Evolutionary conservation across 2,113 vertebrate genomes (phyloP).

Genomic region (cat (Felis catus)): F.catus_Fca126_mat1.0 CM031424.1:55807501-55808000

Average conservation of each 20-base stretch:
- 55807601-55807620: not conserved
- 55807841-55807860: not conserved
- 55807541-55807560: too few species aligned
- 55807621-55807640: not conserved
- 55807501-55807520: too few species aligned
- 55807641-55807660: not conserved
- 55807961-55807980: too few species aligned
- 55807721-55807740: not conserved
- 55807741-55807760: not conserved
- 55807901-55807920: too few species aligned
- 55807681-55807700: not conserved
- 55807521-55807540: too few species aligned
- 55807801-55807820: slow-evolving; percentile 13
- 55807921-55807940: too few species aligned
- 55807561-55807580: too few species aligned
- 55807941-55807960: too few species aligned
- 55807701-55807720: not conserved
- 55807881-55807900: too few species aligned
- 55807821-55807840: not conserved
- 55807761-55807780: not conserved
- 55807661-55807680: not conserved
- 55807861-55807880: too few species aligned
- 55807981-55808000: too few species aligned
- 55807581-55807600: too few species aligned
- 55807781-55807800: slow-evolving; percentile 9